phyloP scores from a whole-genome alignment of 1,140 invertebrate genomes.

The Chlorops oryzae region DNA sequence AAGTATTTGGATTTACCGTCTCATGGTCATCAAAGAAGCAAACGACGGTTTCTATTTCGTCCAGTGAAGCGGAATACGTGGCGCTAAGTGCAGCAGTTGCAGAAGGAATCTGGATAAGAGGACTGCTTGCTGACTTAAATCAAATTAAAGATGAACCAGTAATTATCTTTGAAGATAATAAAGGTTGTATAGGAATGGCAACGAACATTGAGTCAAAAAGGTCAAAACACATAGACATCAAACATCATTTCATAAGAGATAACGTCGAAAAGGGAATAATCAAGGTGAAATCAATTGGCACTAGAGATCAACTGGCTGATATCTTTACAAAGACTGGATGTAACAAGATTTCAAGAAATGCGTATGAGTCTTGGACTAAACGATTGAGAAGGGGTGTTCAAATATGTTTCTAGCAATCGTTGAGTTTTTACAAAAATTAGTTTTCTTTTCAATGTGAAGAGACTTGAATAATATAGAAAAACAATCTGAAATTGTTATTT shows the following conservation, averaged over 20 bases:
- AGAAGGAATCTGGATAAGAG: conserved; percentile 22
- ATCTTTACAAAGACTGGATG: conserved; percentile 23
- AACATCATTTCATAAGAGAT: conserved; percentile 33
- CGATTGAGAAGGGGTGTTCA: conserved; percentile 10
- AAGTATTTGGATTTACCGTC: conserved; percentile 11
- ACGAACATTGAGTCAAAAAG: conserved; percentile 17
- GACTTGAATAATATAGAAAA: too few species aligned
- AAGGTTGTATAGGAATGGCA: conserved; percentile 13
- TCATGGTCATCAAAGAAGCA: conserved; percentile 22
- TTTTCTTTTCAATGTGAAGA: too few species aligned
- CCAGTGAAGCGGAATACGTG: conserved; percentile 22
- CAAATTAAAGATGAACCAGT: background rate
- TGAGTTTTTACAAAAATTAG: too few species aligned
- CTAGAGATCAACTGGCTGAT: conserved; percentile 20
- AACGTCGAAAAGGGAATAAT: conserved; percentile 13
- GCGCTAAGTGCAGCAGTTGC: conserved; percentile 16
- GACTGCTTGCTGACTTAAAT: conserved; percentile 11
- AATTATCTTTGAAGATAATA: conserved; percentile 10
- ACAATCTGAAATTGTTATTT: too few species aligned
- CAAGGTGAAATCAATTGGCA: conserved; percentile 17
- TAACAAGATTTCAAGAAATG: background rate
- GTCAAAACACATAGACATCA: conserved; percentile 30
- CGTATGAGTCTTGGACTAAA: conserved; percentile 3
- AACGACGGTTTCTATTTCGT: conserved; percentile 16
- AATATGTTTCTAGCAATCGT: too few species aligned